Evolutionary conservation across 2,888 invertebrate species (phyloP).

Genomic region (Limnephilus rhombicus): DNA sequence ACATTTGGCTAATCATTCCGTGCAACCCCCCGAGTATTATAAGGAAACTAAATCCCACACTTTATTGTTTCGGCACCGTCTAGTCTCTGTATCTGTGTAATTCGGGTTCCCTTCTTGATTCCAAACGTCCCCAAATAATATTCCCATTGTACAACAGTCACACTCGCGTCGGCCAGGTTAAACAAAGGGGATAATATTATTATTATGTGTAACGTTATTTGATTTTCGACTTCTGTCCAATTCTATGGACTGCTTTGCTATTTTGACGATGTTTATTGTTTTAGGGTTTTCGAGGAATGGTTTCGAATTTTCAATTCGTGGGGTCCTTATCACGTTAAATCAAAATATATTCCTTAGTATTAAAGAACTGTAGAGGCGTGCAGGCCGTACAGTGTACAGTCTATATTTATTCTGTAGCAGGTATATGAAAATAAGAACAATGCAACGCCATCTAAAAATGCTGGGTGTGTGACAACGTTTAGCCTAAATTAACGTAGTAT

Average conservation of each 20-base stretch:
- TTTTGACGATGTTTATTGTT: neutral
- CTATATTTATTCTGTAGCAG: too few relatives aligned
- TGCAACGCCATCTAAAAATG: too few relatives aligned
- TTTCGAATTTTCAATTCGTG: neutral
- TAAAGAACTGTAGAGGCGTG: too few relatives aligned
- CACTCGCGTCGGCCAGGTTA: neutral
- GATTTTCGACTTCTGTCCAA: neutral
- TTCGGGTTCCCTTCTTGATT: constrained; percentile 39
- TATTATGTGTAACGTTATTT: neutral
- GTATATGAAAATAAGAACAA: too few relatives aligned
- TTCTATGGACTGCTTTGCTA: neutral
- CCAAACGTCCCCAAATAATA: constrained; percentile 41
- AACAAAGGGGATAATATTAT: constrained; percentile 3
- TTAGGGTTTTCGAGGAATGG: neutral
- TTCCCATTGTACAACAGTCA: constrained; percentile 19
- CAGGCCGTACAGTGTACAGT: too few relatives aligned
- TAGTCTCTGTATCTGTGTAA: constrained; percentile 38
- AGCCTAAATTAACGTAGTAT: too few relatives aligned
- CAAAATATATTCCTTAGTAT: too few relatives aligned
- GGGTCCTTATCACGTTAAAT: neutral
- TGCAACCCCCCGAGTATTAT: constrained; percentile 24
- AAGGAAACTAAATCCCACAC: constrained; percentile 43
- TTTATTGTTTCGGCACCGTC: constrained; percentile 52
- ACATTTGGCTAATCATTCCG: constrained; percentile 52
- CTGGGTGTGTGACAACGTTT: too few relatives aligned